These are phyloP conservation scores for Perizoma affinitatum DNA, from an alignment of 2,888 invertebrate species.

Conservation along the genomic window DNA sequence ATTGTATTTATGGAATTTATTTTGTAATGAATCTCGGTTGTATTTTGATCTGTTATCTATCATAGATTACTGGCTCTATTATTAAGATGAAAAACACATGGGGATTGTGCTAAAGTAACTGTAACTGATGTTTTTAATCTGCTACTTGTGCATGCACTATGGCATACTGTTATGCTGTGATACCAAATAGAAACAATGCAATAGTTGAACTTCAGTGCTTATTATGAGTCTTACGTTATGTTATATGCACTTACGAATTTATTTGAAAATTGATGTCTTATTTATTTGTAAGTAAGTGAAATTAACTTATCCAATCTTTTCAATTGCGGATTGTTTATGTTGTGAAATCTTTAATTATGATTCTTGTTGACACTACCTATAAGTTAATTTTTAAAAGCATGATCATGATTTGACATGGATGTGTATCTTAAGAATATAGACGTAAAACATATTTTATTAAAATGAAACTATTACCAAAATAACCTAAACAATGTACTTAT, in stretches of 20 bases:
- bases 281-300: constrained; percentile 7
- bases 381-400: constrained; percentile 9
- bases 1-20: constrained; percentile 16
- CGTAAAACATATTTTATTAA: constrained; percentile 33
- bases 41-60: not conserved
- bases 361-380: constrained; percentile 15
- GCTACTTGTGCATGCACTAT: no score
- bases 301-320: constrained; percentile 16
- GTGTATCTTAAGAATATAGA: constrained; percentile 28
- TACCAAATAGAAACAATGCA: not conserved
- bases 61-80: not conserved
- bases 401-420: constrained; percentile 12
- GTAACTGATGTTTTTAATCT: no score
- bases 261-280: constrained; percentile 8
- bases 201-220: constrained; percentile 4
- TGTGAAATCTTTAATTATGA: constrained; percentile 12
- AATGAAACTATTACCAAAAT: constrained; percentile 34
- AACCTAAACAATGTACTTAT: constrained; percentile 6
- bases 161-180: not conserved
- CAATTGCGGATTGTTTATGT: constrained; percentile 23
- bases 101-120: not conserved
- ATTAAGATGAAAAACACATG: not conserved
- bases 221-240: not conserved
- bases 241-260: constrained; percentile 14
- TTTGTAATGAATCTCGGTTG: constrained; percentile 6